Base-by-base conservation (phyloP, 2,797 vertebrate genomes). In the Acrocephalus scirpaceus region DNA sequence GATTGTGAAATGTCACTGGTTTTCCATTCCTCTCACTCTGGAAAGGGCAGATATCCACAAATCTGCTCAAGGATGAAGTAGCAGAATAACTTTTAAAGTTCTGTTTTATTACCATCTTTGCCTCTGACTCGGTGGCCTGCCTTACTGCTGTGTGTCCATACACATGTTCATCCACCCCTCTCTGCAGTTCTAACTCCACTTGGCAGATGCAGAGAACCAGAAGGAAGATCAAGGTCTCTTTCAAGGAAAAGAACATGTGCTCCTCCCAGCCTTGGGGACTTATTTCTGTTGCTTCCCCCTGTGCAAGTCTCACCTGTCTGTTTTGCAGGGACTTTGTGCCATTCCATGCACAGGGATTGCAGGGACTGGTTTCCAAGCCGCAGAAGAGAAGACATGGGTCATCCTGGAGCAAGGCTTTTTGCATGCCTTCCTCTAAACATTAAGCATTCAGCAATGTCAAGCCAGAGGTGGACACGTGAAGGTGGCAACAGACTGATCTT, bases 361-460 rank as follows among this genome's bases (percentile, higher is more conserved):
- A 83, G 32, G 20, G 12, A 13, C 47, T 81, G 9, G 5, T 58
- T 92, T 86, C 34, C 74, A 77, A 61, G 18, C 7, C 21, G 6
- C 36, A 51, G 45, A 64, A 71, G 11, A 73, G 18, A 53, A 86
- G 21, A 14, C 0, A 0, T 51, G 25, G 18, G 13, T 53, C 2
- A 5, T 53, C 21, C 40, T 83, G 34, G 36, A 96, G 10, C 30
- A 42, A 48, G 13, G 7, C 3, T 73, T 30, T 74, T 65, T 78
- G 12, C 13, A 29, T 44, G 18, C 4, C 14, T 73, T 92, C 36
- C 45, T 40, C 73, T 67, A 85, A 73, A 56, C 8, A 26, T n/a
- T 54, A 61, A 30, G 4, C 18, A 45, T 71, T 58, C n/a, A 60
- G 29, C 22, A 51, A 34, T 42, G 16, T 48, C 29, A 71, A 66